Conservation (phyloP, 2,797 vertebrate genomes). For the Hylomyscus alleni region DNA sequence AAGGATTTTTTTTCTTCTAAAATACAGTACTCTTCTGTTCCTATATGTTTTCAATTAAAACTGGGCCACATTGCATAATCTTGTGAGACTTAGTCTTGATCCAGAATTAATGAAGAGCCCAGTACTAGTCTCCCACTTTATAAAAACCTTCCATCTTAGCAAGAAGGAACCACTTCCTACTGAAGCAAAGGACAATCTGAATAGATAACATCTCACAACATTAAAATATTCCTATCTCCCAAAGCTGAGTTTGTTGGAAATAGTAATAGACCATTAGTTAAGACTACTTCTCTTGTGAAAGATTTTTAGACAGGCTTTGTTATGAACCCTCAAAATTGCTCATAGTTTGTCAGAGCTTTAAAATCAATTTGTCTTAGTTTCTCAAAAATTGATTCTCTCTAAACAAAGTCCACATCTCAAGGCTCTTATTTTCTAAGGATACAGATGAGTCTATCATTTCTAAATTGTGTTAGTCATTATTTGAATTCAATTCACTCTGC, state of each 20-base stretch:
- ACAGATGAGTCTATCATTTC: fast-evolving
- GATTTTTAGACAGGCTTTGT: not conserved
- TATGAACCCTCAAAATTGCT: not conserved
- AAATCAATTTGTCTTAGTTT: not conserved
- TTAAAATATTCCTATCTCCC: not conserved
- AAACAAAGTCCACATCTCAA: not conserved
- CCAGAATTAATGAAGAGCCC: not conserved
- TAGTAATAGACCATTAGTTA: not conserved
- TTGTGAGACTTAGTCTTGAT: not conserved
- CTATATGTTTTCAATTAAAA: not conserved
- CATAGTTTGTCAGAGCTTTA: slow-evolving; percentile 32
- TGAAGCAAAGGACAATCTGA: not conserved
- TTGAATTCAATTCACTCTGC: not conserved
- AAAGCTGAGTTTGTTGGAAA: not conserved
- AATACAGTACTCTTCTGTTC: not conserved
- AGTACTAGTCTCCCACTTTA: not conserved
- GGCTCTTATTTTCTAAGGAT: not conserved
- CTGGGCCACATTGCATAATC: not conserved
- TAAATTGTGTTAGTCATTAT: not conserved
- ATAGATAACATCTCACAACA: not conserved
- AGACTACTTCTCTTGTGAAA: not conserved
- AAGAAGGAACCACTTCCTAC: not conserved
- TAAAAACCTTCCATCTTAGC: not conserved
- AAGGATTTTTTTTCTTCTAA: not conserved
- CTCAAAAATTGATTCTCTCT: not conserved